A percentile compares a stretch with the other conserved stretches of the same genome.
phyloP scores from a whole-genome alignment of 2,113 vertebrate genomes.

The Syrmaticus mikado region DNA sequence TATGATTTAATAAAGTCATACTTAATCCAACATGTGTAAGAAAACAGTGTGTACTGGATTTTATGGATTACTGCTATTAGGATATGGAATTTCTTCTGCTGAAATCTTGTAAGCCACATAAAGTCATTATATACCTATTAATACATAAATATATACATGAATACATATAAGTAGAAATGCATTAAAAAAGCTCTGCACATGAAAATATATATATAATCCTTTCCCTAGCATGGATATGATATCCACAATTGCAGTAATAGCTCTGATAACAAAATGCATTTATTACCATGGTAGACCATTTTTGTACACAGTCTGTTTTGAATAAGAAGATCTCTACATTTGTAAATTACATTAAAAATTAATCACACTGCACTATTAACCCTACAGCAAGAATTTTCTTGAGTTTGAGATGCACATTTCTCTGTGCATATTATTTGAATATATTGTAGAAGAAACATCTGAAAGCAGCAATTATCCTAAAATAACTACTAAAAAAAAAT shows the following conservation, averaged over 20 bases:
- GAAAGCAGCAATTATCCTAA: not conserved
- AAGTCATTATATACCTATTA: not conserved
- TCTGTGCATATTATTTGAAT: not conserved
- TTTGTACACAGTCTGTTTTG: not conserved
- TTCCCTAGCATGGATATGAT: not conserved
- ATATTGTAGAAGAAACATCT: not conserved
- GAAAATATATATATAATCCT: not conserved
- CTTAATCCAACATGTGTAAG: not conserved
- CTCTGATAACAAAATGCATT: not conserved
- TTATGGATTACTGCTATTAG: not conserved
- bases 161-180: not conserved
- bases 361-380: not conserved
- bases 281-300: not conserved
- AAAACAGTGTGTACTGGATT: not conserved
- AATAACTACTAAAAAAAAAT: not conserved
- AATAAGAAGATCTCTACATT: not conserved
- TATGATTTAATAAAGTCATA: not conserved
- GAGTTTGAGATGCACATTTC: not conserved
- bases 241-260: not conserved
- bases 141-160: not conserved
- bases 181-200: not conserved
- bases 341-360: not conserved
- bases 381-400: not conserved
- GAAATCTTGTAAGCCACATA: not conserved
- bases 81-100: not conserved